Percentiles rank a stretch among this genome's conserved stretches.
Conservation (phyloP, 2,113 vertebrate genomes). For the Charina bottae region DNA sequence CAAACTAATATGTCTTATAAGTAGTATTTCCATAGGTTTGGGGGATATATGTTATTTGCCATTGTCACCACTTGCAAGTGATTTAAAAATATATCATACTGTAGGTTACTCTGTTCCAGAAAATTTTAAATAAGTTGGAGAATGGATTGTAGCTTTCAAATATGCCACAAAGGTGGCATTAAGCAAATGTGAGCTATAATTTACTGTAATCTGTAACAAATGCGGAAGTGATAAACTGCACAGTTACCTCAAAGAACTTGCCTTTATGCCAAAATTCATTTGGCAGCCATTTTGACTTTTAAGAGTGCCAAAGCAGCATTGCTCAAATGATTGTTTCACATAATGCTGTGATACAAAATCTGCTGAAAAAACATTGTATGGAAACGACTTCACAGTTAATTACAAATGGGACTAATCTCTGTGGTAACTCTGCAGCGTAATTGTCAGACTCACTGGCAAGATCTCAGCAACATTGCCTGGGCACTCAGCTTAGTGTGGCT, state of each 20-base stretch:
- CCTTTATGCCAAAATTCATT: conserved; percentile 7
- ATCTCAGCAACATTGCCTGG: background rate
- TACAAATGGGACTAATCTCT: background rate
- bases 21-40: background rate
- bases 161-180: conserved; percentile 5
- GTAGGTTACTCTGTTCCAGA: background rate
- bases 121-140: background rate
- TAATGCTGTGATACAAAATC: conserved; percentile 2
- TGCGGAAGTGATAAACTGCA: conserved; percentile 18
- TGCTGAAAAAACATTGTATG: background rate
- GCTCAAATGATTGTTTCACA: conserved; percentile 27
- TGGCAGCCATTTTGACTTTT: conserved; percentile 27
- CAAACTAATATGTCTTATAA: background rate
- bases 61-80: background rate
- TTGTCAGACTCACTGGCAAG: background rate
- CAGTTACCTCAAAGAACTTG: conserved; percentile 1
- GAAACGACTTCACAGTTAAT: background rate
- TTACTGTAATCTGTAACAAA: conserved; percentile 24
- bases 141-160: conserved; percentile 8
- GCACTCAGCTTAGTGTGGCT: background rate
- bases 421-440: background rate
- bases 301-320: conserved; percentile 5
- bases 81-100: background rate
- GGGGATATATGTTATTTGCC: background rate
- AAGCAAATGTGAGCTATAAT: conserved; percentile 15